Base-by-base conservation (phyloP, 2,888 invertebrate genomes). In the Tachina fera region DNA sequence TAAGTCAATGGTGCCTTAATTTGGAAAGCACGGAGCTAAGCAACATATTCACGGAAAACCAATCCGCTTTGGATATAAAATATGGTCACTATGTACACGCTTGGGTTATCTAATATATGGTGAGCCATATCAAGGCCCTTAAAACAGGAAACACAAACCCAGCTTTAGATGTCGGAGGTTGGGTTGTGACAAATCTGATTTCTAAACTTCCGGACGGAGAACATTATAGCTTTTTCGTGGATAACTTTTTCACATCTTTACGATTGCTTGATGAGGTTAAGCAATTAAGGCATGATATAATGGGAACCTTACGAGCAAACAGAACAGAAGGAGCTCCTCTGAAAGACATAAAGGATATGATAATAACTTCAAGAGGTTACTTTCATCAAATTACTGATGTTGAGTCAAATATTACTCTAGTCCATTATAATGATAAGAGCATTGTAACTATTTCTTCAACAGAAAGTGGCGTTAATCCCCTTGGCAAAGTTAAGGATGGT, bases 361-460 rank as follows among this genome's bases (percentile, higher is more conserved):
- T 51, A 16, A 68, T 51, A 51, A 39, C 51, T n/a, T 3, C 68
- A 51, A 68, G 39, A 47, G 39, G 68, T 16, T 70, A 5, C 3
- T 53, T 13, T 11, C 16, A 53, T 41, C 68, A 70, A 41, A 5
- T 16, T 16, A 70, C 53, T 1, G 53, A 70, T 10, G 16, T 41
- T 11, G 10, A n/a, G 9, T 68, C 31, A 2, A 51, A 68, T 10
- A 68, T n/a, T 47, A 68, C 68, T 49, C 13, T 68, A 39, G 39
- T 51, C n/a, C 39, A 51, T 22, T 63, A 68, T 11, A 68, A 68
- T 68, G 68, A 68, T n/a, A 51, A 68, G 39, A 51, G 16, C 39
- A 68, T 68, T 39, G 68, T 68, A n/a, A 68, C 68, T 65, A 41
- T 41, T 19, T 47, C 47, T 10, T 63, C 63, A 41, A 63, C 43